Percentiles rank a stretch among this genome's conserved stretches.
Conservation (phyloP, 2,113 vertebrate species). For the Burhinus bistriatus region DNA sequence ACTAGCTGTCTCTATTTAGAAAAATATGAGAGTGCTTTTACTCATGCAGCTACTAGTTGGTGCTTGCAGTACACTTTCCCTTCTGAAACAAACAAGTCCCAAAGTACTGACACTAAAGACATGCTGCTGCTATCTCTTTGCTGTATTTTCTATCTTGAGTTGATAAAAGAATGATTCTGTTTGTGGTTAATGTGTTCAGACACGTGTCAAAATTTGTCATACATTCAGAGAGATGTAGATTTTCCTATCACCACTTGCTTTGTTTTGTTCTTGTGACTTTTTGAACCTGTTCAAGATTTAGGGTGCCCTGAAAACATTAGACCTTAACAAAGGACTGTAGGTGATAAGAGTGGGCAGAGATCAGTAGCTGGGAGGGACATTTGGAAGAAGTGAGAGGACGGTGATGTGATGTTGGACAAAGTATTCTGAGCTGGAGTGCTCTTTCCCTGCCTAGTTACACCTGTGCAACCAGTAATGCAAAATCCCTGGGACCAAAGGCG, state of each 20-base stretch:
- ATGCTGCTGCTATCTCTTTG: background rate
- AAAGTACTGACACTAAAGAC: background rate
- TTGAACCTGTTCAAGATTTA: background rate
- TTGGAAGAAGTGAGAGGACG: background rate
- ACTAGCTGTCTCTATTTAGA: background rate
- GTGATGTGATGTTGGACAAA: background rate
- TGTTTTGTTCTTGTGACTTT: conserved; percentile 28
- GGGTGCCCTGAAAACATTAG: background rate
- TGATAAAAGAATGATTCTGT: background rate
- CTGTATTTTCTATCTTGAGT: background rate
- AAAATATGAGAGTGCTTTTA: background rate
- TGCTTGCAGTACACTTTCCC: background rate
- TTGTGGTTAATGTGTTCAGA: conserved; percentile 35
- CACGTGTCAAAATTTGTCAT: conserved; percentile 6
- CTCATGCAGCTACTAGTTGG: background rate
- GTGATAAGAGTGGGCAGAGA: background rate
- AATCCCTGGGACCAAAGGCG: background rate
- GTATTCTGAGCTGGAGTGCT: background rate
- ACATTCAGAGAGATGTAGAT: background rate
- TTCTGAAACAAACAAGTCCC: background rate
- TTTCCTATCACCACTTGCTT: conserved; percentile 8
- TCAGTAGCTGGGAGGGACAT: background rate
- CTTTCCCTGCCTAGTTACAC: background rate
- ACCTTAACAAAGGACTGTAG: background rate
- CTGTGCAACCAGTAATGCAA: background rate